Evolutionary conservation across 2,888 invertebrate species (phyloP).

Genomic region (Bembecia ichneumoniformis): DNA sequence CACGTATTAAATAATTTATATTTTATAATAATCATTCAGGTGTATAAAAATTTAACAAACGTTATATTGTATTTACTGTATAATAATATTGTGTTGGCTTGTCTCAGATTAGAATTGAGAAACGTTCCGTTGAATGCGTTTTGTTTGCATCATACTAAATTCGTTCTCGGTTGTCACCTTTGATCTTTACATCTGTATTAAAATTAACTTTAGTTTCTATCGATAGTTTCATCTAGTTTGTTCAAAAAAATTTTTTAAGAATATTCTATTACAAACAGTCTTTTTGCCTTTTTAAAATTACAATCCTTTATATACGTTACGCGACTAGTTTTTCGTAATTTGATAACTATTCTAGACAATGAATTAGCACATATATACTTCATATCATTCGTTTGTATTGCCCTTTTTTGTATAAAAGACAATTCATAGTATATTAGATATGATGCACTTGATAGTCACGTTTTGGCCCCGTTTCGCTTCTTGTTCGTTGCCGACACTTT

Average conservation of each 20-base stretch:
- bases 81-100: not conserved
- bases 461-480: constrained; percentile 42
- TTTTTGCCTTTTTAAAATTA: not conserved
- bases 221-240: no score
- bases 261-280: not conserved
- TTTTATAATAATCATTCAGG: no score
- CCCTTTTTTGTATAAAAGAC: no score
- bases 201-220: no score
- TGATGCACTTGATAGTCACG: constrained; percentile 17
- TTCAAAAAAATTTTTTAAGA: not conserved
- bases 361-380: no score
- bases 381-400: no score
- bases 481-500: constrained; percentile 24
- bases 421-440: not conserved
- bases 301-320: no score
- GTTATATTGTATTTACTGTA: not conserved
- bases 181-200: constrained; percentile 19
- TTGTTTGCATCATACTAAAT: constrained; percentile 34
- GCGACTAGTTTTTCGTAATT: no score
- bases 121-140: constrained; percentile 14
- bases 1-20: no score
- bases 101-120: not conserved
- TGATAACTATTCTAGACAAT: no score
- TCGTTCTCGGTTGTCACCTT: constrained; percentile 31
- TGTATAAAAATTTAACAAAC: no score